Conservation (phyloP, 2,797 vertebrate species). For the Urosaurus nigricauda region DNA sequence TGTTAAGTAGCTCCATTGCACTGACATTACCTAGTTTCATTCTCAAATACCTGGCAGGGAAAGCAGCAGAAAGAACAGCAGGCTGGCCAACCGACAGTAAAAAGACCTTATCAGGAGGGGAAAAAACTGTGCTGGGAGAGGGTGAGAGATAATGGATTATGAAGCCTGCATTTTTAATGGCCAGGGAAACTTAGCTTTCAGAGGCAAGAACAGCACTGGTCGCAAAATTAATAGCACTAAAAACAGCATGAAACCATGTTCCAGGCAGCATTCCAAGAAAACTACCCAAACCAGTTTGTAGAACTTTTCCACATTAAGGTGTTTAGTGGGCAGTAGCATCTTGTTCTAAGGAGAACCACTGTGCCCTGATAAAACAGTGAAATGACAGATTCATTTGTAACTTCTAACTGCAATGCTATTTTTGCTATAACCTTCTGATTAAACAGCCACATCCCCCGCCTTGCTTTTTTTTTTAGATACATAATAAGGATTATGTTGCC, state of each 20-base stretch:
- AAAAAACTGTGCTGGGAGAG: no score
- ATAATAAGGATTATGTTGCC: conserved; percentile 21
- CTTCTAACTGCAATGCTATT: not conserved
- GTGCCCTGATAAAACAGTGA: not conserved
- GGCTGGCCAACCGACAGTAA: not conserved
- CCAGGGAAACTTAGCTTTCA: not conserved
- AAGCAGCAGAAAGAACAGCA: not conserved
- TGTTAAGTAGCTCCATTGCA: not conserved
- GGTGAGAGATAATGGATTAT: not conserved
- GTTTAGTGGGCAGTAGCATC: not conserved
- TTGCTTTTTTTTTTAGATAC: conserved; percentile 7
- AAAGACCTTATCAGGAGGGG: not conserved
- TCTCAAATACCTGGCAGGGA: not conserved
- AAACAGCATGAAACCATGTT: not conserved
- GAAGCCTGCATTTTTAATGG: not conserved
- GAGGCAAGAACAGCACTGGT: not conserved
- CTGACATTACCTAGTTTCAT: not conserved
- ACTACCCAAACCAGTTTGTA: not conserved
- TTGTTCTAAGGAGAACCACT: accelerated
- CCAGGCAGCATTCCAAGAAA: not conserved
- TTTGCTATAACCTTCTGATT: not conserved
- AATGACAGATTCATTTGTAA: not conserved
- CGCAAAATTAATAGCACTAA: not conserved
- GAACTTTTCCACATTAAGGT: not conserved
- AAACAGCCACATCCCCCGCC: not conserved